Base-by-base conservation (phyloP, 1,140 invertebrate species). In the Macrocentrus cingulum region DNA sequence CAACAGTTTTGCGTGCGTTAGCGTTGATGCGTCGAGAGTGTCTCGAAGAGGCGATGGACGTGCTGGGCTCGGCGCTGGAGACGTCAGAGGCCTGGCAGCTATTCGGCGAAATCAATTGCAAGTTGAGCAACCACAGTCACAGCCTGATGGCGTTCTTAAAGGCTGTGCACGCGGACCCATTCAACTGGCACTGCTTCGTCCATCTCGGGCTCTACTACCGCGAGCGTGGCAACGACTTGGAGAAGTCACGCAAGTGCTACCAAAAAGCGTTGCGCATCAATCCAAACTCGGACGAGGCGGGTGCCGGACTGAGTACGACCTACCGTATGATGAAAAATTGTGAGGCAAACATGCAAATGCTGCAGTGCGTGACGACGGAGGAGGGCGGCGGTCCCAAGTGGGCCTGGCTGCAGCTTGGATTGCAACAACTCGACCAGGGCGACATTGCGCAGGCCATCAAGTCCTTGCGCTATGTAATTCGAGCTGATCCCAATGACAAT, bases 221-320 rank as follows among this genome's bases (percentile, higher is more conserved):
- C 67, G 66, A 84, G 61, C 65, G 81, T 52, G 80, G 76, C 51
- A 68, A 84, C 20, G 84, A 91, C 69, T 67, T 85, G 22, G 80
- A 84, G 32, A 87, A 90, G 67, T 86, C 90, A 2, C 84, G 83
- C 62, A 88, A 88, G 68, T 96, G 92, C 80, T 94, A 87, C 73
- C 86, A 92, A 71, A 94, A 92, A 76, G 86, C 90, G 22, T 84
- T 90, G 56, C 86, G 86, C 66, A 80, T 95, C 1, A 88, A 91
- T 79, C 82, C 83, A 15, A 75, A 81, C 54, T 85, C 84, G 55
- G 81, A 83, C 32, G 81, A 86, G 61, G 86, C 86, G 56, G 88
- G 88, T 16, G 84, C 87, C 68, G 84, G 85, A 60, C 79, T 95
- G 13, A 92, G 90, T 74, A 87, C 88, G 66, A 81, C 88, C 22